A percentile compares a stretch with the other conserved stretches of the same genome.
phyloP scores from a whole-genome alignment of 1,140 invertebrate genomes.

The roundworm (Caenorhabditis elegans) region DNA sequence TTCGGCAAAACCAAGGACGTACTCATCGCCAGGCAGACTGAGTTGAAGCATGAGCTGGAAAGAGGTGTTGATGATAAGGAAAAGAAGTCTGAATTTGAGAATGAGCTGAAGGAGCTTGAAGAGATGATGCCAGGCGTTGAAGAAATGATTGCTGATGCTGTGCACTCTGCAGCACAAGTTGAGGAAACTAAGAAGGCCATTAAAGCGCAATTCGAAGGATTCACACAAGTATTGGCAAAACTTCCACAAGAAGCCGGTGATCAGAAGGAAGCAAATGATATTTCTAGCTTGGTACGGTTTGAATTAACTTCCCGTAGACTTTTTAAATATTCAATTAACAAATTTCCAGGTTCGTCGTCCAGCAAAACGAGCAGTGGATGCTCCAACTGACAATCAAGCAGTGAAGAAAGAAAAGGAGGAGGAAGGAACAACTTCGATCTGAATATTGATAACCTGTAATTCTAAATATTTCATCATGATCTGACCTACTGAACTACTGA shows the following conservation, averaged over 20 bases:
- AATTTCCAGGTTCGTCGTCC: conserved; percentile 3
- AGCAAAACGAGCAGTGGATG: background rate
- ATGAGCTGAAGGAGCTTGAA: background rate
- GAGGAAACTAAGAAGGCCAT: background rate
- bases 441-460: background rate
- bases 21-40: background rate
- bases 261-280: background rate
- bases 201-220: background rate
- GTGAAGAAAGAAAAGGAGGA: background rate
- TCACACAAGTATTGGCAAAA: background rate
- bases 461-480: too few relatives aligned
- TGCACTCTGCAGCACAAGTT: background rate
- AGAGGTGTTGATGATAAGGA: background rate
- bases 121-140: background rate
- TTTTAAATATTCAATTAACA: too few relatives aligned
- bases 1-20: background rate
- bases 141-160: background rate
- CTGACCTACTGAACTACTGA: too few relatives aligned
- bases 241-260: background rate
- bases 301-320: too few relatives aligned
- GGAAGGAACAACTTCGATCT: background rate
- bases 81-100: background rate
- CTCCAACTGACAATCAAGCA: background rate
- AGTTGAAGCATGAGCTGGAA: background rate
- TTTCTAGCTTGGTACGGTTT: conserved; percentile 11